A percentile compares a stretch with the other conserved stretches of the same genome.
Evolutionary conservation across 2,113 vertebrate species (phyloP).

Genomic region (Paralichthys olivaceus): DNA sequence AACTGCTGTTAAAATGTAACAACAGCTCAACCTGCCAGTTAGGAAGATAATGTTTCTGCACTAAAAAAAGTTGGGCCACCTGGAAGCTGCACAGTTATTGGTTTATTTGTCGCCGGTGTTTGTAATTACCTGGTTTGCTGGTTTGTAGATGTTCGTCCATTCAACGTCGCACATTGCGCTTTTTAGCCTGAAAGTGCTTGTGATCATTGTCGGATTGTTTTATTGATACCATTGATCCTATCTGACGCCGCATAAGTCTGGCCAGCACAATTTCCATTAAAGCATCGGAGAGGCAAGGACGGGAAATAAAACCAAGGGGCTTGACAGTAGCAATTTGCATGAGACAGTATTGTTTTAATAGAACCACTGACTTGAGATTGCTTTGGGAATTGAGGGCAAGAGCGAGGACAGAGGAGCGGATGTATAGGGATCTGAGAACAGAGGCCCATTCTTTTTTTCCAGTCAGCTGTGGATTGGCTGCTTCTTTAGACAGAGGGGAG

Average conservation of each 20-base stretch:
- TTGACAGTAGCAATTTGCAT: conserved; percentile 78
- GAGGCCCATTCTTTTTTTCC: conserved; percentile 30
- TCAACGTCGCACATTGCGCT: conserved; percentile 38
- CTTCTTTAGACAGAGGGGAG: conserved; percentile 43
- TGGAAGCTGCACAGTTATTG: conserved; percentile 25
- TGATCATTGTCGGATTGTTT: conserved; percentile 57
- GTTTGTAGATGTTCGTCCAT: conserved; percentile 43
- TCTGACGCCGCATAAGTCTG: conserved; percentile 26
- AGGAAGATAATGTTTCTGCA: conserved; percentile 34
- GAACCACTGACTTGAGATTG: conserved; percentile 74
- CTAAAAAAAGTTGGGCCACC: conserved; percentile 16
- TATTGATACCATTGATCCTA: conserved; percentile 66
- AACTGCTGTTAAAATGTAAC: conserved; percentile 39
- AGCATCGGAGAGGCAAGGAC: conserved; percentile 38
- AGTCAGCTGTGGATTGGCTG: conserved; percentile 61
- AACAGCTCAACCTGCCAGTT: conserved; percentile 47
- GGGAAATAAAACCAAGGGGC: conserved; percentile 67
- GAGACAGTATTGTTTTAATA: conserved; percentile 76
- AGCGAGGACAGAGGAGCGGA: conserved; percentile 63
- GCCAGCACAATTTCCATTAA: conserved; percentile 56
- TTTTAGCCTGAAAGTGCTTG: conserved; percentile 40
- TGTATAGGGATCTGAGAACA: conserved; percentile 56
- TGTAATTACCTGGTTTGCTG: conserved; percentile 47
- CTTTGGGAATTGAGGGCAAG: conserved; percentile 76
- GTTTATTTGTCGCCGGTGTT: conserved; percentile 34